These are phyloP conservation scores for Umimayanthus chanpuru DNA, from an alignment of 92 coral and sea anemone species.

Conservation along the genomic window DNA sequence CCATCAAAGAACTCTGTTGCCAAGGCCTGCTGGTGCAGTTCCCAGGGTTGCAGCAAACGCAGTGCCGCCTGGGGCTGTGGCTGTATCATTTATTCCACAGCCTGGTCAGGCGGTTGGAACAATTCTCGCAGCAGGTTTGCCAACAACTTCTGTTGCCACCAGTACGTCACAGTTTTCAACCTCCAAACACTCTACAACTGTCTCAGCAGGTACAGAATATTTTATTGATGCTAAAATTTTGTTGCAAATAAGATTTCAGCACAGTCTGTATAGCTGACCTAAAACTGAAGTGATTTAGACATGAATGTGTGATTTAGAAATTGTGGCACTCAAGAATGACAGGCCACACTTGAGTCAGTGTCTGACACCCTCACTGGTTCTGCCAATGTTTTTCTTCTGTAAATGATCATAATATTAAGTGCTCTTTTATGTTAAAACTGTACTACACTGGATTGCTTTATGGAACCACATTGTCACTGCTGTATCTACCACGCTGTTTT, in stretches of 20 bases:
- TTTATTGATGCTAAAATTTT: neutral
- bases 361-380: too few relatives aligned
- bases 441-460: too few relatives aligned
- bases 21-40: constrained; percentile 70
- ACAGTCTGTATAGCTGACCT: neutral
- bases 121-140: constrained; percentile 74
- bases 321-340: neutral
- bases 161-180: constrained; percentile 50
- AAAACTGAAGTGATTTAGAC: neutral
- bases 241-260: too few relatives aligned
- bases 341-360: too few relatives aligned
- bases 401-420: too few relatives aligned
- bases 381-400: too few relatives aligned
- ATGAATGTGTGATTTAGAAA: neutral
- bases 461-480: too few relatives aligned
- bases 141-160: constrained; percentile 49
- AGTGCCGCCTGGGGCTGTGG: constrained; percentile 82
- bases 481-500: too few relatives aligned
- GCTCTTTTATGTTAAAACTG: too few relatives aligned
- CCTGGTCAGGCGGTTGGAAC: constrained; percentile 83
- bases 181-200: neutral
- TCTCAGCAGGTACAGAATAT: neutral
- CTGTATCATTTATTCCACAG: constrained; percentile 87
- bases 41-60: constrained; percentile 60
- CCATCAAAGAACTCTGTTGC: constrained; percentile 83